Conservation (phyloP, 2,888 invertebrate genomes). For the Argyresthia albistria region DNA sequence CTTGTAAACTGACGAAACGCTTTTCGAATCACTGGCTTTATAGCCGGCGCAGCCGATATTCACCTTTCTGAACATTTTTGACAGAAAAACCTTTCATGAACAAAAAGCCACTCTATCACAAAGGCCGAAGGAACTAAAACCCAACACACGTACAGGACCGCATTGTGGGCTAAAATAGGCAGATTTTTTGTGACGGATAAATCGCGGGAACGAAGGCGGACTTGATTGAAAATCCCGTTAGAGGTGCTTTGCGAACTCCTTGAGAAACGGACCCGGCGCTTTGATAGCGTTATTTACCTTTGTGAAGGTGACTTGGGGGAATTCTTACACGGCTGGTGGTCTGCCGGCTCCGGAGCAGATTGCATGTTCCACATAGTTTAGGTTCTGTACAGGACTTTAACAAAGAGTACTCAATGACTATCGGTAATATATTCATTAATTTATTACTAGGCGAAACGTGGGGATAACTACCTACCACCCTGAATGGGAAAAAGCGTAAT, state of each 20-base stretch:
- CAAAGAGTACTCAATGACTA: no score
- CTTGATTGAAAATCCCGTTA: slow-evolving; percentile 48
- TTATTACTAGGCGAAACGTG: no score
- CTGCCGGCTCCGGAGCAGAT: no score
- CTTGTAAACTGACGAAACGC: slow-evolving; percentile 54
- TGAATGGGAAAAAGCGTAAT: no score
- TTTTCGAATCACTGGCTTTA: slow-evolving; percentile 55
- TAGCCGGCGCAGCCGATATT: slow-evolving; percentile 44
- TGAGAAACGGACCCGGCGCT: slow-evolving; percentile 11
- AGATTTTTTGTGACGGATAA: slow-evolving; percentile 53
- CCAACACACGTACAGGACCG: slow-evolving; percentile 11
- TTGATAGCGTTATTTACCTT: background rate
- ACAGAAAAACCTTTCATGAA: slow-evolving; percentile 10
- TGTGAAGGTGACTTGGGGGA: no score
- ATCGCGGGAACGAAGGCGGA: slow-evolving; percentile 31
- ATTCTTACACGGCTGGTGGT: no score
- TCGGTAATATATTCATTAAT: no score
- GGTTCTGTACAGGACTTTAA: no score
- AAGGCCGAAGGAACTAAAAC: slow-evolving; percentile 14
- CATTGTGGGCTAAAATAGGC: slow-evolving; percentile 29
- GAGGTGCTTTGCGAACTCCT: slow-evolving; percentile 25
- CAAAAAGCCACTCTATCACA: slow-evolving; percentile 21
- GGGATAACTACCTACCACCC: no score
- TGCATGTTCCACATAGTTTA: no score
- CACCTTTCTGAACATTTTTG: slow-evolving; percentile 28